phyloP scores from a whole-genome alignment of 1,140 invertebrate species.

The Hyposmocoma kahamanoa region DNA sequence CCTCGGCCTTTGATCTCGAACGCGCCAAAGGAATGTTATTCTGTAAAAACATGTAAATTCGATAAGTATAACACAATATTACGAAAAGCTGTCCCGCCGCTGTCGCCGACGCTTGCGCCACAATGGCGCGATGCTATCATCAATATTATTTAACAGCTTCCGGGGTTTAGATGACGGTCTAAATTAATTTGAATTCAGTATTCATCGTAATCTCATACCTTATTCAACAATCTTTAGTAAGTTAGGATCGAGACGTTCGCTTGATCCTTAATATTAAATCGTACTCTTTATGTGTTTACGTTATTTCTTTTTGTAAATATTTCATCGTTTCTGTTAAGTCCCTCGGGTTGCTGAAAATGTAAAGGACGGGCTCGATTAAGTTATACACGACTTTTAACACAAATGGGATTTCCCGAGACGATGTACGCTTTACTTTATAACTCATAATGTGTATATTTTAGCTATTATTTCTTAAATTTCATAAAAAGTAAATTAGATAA shows the following conservation, averaged over 20 bases:
- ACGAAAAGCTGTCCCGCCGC: slow-evolving; percentile 42
- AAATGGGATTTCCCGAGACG: slow-evolving; percentile 24
- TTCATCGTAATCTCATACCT: not conserved
- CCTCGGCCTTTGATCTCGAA: slow-evolving; percentile 65
- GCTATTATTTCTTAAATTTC: no score
- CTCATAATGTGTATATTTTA: no score
- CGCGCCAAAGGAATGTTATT: slow-evolving; percentile 71
- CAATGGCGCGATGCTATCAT: slow-evolving; percentile 36
- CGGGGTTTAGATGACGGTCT: not conserved
- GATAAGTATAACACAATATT: slow-evolving; percentile 73
- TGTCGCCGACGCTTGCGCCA: slow-evolving; percentile 18
- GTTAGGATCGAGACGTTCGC: no score
- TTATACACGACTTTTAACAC: slow-evolving; percentile 31
- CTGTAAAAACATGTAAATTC: slow-evolving; percentile 74
- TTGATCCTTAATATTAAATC: no score
- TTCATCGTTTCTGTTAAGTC: slow-evolving; percentile 27
- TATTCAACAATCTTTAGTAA: no score
- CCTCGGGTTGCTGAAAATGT: slow-evolving; percentile 31
- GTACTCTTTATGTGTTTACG: slow-evolving; percentile 16
- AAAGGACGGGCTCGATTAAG: slow-evolving; percentile 31
- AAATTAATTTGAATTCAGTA: not conserved
- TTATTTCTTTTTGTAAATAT: slow-evolving; percentile 37
- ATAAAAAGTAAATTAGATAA: no score
- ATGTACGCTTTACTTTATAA: not conserved
- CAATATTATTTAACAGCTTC: slow-evolving; percentile 42